Percentiles rank a stretch among this genome's conserved stretches.
Conservation (phyloP, 2,888 invertebrate species). For the Ectemnius continuus region DNA sequence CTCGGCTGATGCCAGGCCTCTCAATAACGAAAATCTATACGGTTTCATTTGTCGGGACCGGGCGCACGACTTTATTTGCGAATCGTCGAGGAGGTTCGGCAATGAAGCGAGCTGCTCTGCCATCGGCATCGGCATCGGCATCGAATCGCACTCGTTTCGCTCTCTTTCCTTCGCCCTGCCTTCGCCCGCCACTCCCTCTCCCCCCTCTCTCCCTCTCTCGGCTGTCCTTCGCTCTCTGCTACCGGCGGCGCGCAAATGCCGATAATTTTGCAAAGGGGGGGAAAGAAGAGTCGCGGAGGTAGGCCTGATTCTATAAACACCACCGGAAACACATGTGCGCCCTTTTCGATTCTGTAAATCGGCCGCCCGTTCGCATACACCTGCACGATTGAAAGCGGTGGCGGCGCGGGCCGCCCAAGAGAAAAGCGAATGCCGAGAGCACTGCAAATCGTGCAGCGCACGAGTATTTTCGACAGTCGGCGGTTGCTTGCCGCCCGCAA, state of each 20-base stretch:
- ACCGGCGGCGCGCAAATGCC: constrained; percentile 25
- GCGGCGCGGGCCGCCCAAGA: too few species aligned
- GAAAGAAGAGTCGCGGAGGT: constrained; percentile 13
- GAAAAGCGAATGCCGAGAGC: too few species aligned
- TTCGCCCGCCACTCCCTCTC: too few species aligned
- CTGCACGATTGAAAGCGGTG: too few species aligned
- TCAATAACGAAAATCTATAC: constrained; percentile 75
- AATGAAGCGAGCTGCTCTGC: constrained; percentile 36
- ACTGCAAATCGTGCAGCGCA: too few species aligned
- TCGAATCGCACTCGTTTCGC: constrained; percentile 40
- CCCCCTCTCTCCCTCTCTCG: too few species aligned
- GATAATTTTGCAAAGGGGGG: constrained; percentile 40
- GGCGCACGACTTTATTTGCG: constrained; percentile 71
- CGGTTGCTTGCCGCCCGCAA: too few species aligned
- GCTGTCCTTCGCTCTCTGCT: constrained; percentile 19
- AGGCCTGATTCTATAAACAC: constrained; percentile 15
- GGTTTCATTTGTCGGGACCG: constrained; percentile 70
- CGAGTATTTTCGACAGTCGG: too few species aligned
- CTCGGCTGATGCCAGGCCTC: constrained; percentile 66
- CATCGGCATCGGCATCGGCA: constrained; percentile 3
- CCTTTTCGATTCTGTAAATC: too few species aligned
- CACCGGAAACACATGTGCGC: not conserved
- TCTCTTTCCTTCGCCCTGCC: too few species aligned
- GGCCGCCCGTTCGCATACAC: too few species aligned
- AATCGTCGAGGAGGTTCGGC: constrained; percentile 59